Percentiles rank a stretch among this genome's conserved stretches.
Evolutionary conservation across 2,113 vertebrate genomes (phyloP).

Genomic region (Tragelaphus imberbis): DNA sequence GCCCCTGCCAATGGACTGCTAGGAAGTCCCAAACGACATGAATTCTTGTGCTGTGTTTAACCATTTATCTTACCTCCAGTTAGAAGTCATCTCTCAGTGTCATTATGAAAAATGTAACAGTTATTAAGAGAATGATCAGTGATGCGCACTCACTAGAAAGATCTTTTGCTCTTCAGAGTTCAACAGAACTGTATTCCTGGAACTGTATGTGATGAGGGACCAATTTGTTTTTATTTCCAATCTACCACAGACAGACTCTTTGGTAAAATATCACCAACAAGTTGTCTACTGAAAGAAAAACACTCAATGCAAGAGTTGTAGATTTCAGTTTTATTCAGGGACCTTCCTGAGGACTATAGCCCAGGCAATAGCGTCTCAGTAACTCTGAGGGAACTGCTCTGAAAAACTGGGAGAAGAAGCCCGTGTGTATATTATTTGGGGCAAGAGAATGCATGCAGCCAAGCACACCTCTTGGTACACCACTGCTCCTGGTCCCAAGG

Average conservation of each 20-base stretch:
- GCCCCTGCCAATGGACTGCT: not conserved
- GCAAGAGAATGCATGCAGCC: not conserved
- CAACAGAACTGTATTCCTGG: not conserved
- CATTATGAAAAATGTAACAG: not conserved
- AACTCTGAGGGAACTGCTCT: not conserved
- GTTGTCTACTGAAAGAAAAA: not conserved
- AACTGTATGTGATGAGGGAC: not conserved
- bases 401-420: not conserved
- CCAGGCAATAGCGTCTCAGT: not conserved
- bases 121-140: not conserved
- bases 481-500: not conserved
- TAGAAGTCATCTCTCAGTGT: not conserved
- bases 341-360: not conserved
- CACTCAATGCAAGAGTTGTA: not conserved
- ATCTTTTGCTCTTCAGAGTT: not conserved
- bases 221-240: not conserved
- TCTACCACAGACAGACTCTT: not conserved
- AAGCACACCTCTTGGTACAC: not conserved
- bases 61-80: not conserved
- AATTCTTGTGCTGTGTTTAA: not conserved
- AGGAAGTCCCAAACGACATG: not conserved
- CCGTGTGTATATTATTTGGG: not conserved
- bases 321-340: not conserved
- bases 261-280: not conserved
- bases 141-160: not conserved